Base-by-base conservation (phyloP, 2,888 invertebrate genomes). In the Rhogogaster chlorosoma region DNA sequence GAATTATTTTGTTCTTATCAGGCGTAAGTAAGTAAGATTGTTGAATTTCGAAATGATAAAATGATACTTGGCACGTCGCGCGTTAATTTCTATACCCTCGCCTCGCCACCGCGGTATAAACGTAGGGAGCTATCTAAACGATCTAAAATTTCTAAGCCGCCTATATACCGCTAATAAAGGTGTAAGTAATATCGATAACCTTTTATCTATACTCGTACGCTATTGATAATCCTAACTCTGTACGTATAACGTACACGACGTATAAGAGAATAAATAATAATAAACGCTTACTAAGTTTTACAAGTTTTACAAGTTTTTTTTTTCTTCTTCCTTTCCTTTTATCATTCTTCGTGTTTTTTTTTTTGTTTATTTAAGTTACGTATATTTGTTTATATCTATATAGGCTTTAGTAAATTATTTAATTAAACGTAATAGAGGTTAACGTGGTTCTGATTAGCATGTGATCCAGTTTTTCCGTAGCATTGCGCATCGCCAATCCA, bases 381-480 rank as follows among this genome's bases (percentile, higher is more conserved):
- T 85, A 82, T 87, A 84, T 82, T 73, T 84, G 22, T 85, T 42
- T 64, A 85, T 87, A 86, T 87, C 80, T 84, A 88, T 87, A 87
- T 90, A 90, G 90, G 89, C 91, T 92, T 91, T 91, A 91, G 91
- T 92, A 91, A 93, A 92, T 93, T 92, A 92, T 91, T 91, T 91
- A 90, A 91, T 93, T 93, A 93, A 93, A 92, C 91, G 91, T 92
- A 93, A 92, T 90, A 91, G 93, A 93, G 93, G 93, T 93, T 93
- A 93, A 93, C 93, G 93, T 92, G 93, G 93, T 93, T 93, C 93
- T 92, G 93, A 93, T 93, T 93, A 93, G 92, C 93, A 92, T 92
- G 91, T 91, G 92, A 92, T 93, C 91, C 91, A 92, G 90, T 92
- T 89, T 88, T 73, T 84, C 78, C 87, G 87, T 89, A 88, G 87